These are phyloP conservation scores for Trichacis sp. DNA, from an alignment of 2,888 invertebrate genomes.

Conservation along the genomic window DNA sequence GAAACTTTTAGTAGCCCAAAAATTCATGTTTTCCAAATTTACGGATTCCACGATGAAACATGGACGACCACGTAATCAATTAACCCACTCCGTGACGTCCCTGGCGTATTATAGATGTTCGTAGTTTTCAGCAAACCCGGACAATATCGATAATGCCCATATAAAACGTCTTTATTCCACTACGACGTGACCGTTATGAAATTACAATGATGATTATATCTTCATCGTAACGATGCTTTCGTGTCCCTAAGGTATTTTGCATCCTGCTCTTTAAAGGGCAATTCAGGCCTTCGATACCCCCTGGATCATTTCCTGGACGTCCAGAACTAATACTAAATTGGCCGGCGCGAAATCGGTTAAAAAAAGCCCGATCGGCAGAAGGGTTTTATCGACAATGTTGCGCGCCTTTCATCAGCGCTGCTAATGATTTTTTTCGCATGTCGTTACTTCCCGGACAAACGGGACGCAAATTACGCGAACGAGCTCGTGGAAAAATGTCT, in stretches of 20 bases:
- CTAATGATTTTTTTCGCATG: no score
- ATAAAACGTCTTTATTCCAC: conserved; percentile 25
- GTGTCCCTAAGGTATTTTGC: conserved; percentile 23
- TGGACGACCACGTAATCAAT: no score
- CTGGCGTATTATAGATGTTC: no score
- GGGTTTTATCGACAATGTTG: no score
- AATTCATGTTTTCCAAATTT: no score
- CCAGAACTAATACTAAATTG: conserved; percentile 22
- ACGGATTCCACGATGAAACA: no score
- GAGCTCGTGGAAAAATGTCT: conserved; percentile 19
- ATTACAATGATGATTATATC: conserved; percentile 40
- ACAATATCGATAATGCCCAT: conserved; percentile 30
- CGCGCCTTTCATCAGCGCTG: conserved; percentile 9
- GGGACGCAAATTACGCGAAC: no score
- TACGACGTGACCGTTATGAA: conserved; percentile 30
- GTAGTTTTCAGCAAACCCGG: conserved; percentile 8
- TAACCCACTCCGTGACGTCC: no score
- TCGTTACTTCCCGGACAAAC: no score
- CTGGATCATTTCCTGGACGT: conserved; percentile 12
- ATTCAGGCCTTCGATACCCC: conserved; percentile 21
- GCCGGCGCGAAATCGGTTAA: neutral
- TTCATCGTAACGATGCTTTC: conserved; percentile 25
- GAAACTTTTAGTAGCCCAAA: no score
- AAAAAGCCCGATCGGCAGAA: no score
- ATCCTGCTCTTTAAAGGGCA: conserved; percentile 18